These are phyloP conservation scores for Andricus quercusramuli DNA, from an alignment of 2,888 invertebrate species.

Conservation along the genomic window DNA sequence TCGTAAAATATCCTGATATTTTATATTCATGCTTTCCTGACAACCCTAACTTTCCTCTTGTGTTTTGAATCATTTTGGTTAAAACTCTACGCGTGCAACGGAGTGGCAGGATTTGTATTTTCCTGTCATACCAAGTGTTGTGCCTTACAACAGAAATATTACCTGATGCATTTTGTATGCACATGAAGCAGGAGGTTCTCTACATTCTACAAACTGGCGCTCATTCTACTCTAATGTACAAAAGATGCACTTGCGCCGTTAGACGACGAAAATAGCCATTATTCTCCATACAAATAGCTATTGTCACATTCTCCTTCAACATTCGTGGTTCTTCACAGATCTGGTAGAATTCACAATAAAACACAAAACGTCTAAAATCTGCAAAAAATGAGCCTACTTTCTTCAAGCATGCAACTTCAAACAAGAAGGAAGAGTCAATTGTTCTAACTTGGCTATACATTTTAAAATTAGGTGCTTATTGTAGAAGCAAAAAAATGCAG, in stretches of 20 bases:
- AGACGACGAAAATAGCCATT: constrained; percentile 64
- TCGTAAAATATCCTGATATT: background rate
- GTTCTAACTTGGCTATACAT: background rate
- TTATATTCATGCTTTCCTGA: background rate
- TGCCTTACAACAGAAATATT: constrained; percentile 49
- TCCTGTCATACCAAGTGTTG: constrained; percentile 50
- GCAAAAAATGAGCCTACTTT: constrained; percentile 19
- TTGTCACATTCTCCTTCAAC: constrained; percentile 20
- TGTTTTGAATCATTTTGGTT: background rate
- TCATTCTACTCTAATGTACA: constrained; percentile 45
- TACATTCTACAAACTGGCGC: background rate
- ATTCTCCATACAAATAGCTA: constrained; percentile 44
- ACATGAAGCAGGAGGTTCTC: background rate
- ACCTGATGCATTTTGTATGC: constrained; percentile 33
- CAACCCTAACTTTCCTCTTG: background rate
- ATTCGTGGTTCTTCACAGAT: background rate
- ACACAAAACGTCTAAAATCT: constrained; percentile 6
- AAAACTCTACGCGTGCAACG: constrained; percentile 3
- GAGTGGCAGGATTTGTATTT: constrained; percentile 54
- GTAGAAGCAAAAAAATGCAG: background rate
- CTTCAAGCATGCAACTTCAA: background rate
- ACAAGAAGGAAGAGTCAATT: background rate
- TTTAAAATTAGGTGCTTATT: background rate
- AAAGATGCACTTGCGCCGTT: constrained; percentile 62
- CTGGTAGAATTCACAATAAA: constrained; percentile 8